Evolutionary conservation across 1,140 invertebrate genomes (phyloP).

Genomic region (Andrena cerasifolii): DNA sequence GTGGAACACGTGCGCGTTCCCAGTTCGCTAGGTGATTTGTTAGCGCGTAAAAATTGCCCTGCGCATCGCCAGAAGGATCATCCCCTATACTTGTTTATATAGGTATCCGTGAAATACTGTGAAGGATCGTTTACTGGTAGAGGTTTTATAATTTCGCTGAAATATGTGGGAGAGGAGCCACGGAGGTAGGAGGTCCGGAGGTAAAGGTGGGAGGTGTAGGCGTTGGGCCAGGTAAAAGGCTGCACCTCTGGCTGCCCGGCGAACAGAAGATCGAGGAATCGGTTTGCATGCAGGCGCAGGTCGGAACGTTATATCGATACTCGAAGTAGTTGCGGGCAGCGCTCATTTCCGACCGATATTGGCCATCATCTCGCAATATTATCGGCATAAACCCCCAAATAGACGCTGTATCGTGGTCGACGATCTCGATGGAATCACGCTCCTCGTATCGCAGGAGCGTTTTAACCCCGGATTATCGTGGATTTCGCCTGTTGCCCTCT

Average conservation of each 20-base stretch:
- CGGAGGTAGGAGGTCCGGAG: constrained; percentile 21
- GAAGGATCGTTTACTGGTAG: neutral
- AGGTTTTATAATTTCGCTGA: neutral
- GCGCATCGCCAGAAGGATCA: too few relatives aligned
- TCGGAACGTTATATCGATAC: constrained; percentile 52
- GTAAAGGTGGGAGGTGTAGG: constrained; percentile 72
- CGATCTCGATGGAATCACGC: neutral
- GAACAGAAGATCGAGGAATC: constrained; percentile 68
- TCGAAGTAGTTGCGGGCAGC: neutral
- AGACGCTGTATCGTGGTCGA: neutral
- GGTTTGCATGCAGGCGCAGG: constrained; percentile 63
- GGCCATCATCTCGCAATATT: neutral
- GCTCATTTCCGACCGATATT: neutral
- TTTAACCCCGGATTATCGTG: neutral
- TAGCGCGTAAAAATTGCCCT: too few relatives aligned
- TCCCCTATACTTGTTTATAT: neutral
- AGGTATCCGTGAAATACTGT: neutral
- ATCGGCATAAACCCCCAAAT: neutral
- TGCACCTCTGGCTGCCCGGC: constrained; percentile 74
- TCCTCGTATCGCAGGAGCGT: neutral
- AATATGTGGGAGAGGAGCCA: neutral
- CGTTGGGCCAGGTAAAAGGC: constrained; percentile 75
- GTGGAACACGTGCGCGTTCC: too few relatives aligned
- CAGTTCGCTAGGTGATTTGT: too few relatives aligned
- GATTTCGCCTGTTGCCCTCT: neutral